Base-by-base conservation (phyloP, 64 coral and sea anemone species). In the Acropora yongei region DNA sequence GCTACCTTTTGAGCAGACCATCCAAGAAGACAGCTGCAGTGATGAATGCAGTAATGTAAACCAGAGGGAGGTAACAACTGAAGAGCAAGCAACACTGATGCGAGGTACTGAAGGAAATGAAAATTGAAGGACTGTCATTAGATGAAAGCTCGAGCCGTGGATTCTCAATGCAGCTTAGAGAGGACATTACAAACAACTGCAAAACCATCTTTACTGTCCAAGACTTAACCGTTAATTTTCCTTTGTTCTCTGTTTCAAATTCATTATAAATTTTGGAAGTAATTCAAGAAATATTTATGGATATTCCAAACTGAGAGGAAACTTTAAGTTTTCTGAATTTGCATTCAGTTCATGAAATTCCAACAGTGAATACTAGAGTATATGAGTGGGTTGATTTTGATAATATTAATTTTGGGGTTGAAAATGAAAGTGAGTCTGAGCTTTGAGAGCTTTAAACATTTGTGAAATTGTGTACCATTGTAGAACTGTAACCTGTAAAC, bases 221-320 rank as follows among this genome's bases (percentile, higher is more conserved):
- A 13, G 80, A 90, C 41, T 50, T 80, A 14, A 67, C 79, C 1
- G 6, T 17, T 40, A 57, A 50, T 47, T 90, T 83, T 57, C 87
- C 93, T 57, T 88, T 94, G 1, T 94, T 94, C 30, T 86, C 80
- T 8, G 2, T 63, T 63, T 63, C 58, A 63, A 63, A 63, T 63
- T 63, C 51, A 55, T 55, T 55, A 55, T 1, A 9, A 55, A 55
- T 55, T 55, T 55, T 55, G 51, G 51, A 55, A 55, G 51, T 55
- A 12, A 90, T 90, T 49, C 80, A 94, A 79, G 93, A 94, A 78
- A 55, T 90, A 4, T 94, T 90, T 14, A 63, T 63, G 58, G 58
- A 63, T 13, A 63, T 63, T 63, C 58, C 58, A 63, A 63, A 6
- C n/a, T 87, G 90, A 17, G 88, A 95, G 0, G 80, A 90, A 50